Evolutionary conservation across 2,888 invertebrate species (phyloP), one percentile per base, ranked within the genome.

Genomic region (Aphodius sticticus): DNA sequence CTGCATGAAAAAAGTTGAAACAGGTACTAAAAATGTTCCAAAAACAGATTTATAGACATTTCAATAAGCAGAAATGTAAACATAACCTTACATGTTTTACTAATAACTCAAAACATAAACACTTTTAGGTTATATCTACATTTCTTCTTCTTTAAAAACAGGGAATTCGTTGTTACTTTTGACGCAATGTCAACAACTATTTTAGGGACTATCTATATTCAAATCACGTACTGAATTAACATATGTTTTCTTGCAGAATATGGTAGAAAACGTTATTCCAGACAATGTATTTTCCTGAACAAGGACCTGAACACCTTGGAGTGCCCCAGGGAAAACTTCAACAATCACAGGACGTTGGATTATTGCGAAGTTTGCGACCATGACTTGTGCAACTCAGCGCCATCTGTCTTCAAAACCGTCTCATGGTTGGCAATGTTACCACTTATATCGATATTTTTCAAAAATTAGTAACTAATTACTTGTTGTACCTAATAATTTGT

Each of bases 1-100:
- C 80, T 96, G 96, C 90, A 93, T 94, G 87, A 96, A 96, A 88
- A 92, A 93, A 83, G 93, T 93, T 84, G 94, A 94, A 90, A 93
- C 92, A 89, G 92, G 96, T 95, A 90, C 26, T 3, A 26, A 93
- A 26, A 1, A 26, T 26, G 26, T 26, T 92, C 90, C 69, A 70
- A 2, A n/a, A 26, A 26, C 26, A 26, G 26, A 26, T 26, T 26
- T 26, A 26, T 2, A 26, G 26, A 26, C 26, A 26, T 26, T 26
- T 26, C 26, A 26, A 26, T 26, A 26, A 26, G 26, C 1, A 26
- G 1, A 26, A 26, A 26, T 26, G 26, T 26, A 26, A 26, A 26
- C 2, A 26, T 26, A 26, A 26, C 26, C 26, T 26, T 2, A 26
- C 26, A 26, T 26, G 26, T 26, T 26, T 26, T 26, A 26, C 26